Conservation (phyloP, 2,797 vertebrate genomes). For the Takifugu rubripes region DNA sequence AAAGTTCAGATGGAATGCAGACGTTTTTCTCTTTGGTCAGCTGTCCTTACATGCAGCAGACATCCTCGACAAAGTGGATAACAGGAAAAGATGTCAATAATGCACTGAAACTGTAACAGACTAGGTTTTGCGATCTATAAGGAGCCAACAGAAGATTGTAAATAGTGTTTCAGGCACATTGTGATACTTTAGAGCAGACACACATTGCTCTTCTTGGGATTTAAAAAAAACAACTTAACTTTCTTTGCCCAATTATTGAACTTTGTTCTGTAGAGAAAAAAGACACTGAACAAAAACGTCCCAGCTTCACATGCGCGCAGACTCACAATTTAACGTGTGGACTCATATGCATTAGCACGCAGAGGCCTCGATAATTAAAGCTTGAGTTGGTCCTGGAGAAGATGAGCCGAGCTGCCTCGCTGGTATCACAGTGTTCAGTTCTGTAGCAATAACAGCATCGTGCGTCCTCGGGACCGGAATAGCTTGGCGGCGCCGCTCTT, state of each 20-base stretch:
- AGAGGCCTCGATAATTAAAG: slow-evolving; percentile 63
- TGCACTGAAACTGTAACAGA: slow-evolving; percentile 15
- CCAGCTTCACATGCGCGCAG: slow-evolving; percentile 35
- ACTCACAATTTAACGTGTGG: slow-evolving; percentile 36
- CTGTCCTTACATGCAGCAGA: slow-evolving; percentile 42
- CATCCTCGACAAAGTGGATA: slow-evolving; percentile 23
- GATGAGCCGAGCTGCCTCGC: slow-evolving; percentile 65
- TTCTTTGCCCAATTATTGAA: slow-evolving; percentile 32
- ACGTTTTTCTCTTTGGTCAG: slow-evolving; percentile 34
- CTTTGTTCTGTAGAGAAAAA: slow-evolving; percentile 53
- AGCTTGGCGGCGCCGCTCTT: slow-evolving; percentile 54
- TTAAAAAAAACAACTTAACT: slow-evolving; percentile 20
- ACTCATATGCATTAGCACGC: slow-evolving; percentile 40
- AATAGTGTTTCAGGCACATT: slow-evolving; percentile 74
- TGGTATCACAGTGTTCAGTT: slow-evolving; percentile 71
- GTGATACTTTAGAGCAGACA: slow-evolving; percentile 69
- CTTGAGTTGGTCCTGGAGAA: slow-evolving; percentile 71
- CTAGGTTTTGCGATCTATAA: slow-evolving; percentile 19
- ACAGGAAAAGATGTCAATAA: slow-evolving; percentile 18
- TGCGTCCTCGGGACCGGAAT: slow-evolving; percentile 40
- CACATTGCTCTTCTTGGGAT: slow-evolving; percentile 47
- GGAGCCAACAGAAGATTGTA: slow-evolving; percentile 40
- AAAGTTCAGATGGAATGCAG: slow-evolving; percentile 34
- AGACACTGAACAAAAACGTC: slow-evolving; percentile 29
- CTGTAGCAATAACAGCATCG: slow-evolving; percentile 59